Percentiles rank a stretch among this genome's conserved stretches.
Conservation (phyloP, 64 coral and sea anemone genomes). For the Actinia equina region DNA sequence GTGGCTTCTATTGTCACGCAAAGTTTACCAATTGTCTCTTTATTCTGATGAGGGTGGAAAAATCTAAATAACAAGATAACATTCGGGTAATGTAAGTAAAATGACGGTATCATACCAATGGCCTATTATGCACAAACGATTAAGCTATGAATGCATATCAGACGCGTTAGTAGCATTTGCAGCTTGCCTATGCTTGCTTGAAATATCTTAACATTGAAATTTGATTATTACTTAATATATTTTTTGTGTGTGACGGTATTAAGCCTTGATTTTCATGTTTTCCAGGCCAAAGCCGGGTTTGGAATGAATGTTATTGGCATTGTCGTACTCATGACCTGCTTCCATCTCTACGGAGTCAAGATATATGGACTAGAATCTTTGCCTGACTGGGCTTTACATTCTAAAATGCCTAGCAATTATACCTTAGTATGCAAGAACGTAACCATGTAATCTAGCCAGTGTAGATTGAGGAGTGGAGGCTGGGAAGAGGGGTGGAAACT, state of each 20-base stretch:
- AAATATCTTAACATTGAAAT: too few species aligned
- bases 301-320: conserved; percentile 70
- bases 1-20: too few species aligned
- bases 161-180: too few species aligned
- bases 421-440: conserved; percentile 39
- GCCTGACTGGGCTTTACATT: conserved; percentile 40
- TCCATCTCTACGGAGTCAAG: conserved; percentile 46
- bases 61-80: too few species aligned
- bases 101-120: too few species aligned
- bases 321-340: conserved; percentile 40
- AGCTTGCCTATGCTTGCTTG: too few species aligned
- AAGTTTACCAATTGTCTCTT: too few species aligned
- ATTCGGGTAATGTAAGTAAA: too few species aligned
- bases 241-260: not conserved
- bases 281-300: conserved; percentile 49
- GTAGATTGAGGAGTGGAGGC: not conserved
- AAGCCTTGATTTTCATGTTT: not conserved
- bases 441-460: not conserved
- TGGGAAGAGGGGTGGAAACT: not conserved
- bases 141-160: too few species aligned
- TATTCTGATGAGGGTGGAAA: too few species aligned
- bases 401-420: not conserved
- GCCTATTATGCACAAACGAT: too few species aligned
- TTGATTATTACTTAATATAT: not conserved
- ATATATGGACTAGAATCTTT: conserved; percentile 47